Evolutionary conservation across 2,888 invertebrate species (phyloP).

Genomic region (Noctua fimbriata): DNA sequence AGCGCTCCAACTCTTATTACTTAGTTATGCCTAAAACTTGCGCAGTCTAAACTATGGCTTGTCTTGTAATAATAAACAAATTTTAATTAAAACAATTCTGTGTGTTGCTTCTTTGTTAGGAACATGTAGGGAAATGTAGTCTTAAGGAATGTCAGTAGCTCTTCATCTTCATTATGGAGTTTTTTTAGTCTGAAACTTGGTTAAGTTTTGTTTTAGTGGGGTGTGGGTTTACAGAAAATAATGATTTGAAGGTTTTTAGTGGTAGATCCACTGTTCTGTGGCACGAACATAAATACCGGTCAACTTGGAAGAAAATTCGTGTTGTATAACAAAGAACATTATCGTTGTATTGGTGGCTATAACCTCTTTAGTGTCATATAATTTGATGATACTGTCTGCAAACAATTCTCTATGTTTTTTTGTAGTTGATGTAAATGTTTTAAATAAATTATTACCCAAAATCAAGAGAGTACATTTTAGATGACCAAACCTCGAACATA

Average conservation of each 20-base stretch:
- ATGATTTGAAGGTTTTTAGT: background rate
- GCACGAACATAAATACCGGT: background rate
- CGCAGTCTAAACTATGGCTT: constrained; percentile 63
- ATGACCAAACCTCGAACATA: background rate
- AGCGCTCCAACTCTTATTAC: constrained; percentile 72
- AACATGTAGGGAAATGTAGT: constrained; percentile 10
- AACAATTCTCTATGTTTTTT: background rate
- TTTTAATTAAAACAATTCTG: constrained; percentile 61
- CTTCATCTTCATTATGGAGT: background rate
- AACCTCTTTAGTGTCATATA: background rate
- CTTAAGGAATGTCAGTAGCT: constrained; percentile 22
- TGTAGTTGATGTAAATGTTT: background rate
- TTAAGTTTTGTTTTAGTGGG: background rate
- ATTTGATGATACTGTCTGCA: background rate
- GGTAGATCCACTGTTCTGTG: background rate
- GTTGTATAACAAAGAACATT: background rate
- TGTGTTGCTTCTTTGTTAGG: constrained; percentile 29
- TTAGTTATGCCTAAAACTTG: constrained; percentile 75
- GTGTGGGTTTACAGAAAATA: background rate
- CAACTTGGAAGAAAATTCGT: background rate
- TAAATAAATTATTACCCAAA: background rate
- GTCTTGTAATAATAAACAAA: constrained; percentile 64
- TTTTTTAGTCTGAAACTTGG: constrained; percentile 10
- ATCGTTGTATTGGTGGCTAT: background rate
- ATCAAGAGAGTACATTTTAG: background rate